Evolutionary conservation across 1,140 invertebrate species (phyloP), one percentile per base, ranked within the genome.

Genomic region (Oryzaephilus surinamensis): DNA sequence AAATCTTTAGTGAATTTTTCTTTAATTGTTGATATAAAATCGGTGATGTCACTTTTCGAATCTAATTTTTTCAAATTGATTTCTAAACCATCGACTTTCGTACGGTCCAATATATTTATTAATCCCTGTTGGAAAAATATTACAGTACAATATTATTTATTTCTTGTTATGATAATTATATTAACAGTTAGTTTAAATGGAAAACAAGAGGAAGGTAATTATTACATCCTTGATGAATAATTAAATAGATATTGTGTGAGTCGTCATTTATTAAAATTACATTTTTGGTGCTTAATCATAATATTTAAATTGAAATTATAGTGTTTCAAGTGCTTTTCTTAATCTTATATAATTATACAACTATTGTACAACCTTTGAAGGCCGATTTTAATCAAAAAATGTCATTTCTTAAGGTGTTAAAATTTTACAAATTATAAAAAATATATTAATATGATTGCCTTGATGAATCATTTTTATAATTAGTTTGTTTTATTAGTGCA

Each of bases 41-140:
- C 67, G 15, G 62, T 48, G 12, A 80, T 62, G 52, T 50, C 71
- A 48, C 62, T 71, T 43, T 62, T 73, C 59, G 53, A 67, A 59
- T 64, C 72, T 57, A 61, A 67, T 13, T 65, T 64, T n/a, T 66
- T 70, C 45, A 79, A 66, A 50, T 77, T 65, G 8, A 82, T 55
- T 48, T 81, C 77, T 2, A 82, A 50, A 49, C 77, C 79, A 52
- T 80, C 76, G 24, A 78, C 61, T 59, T 73, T 60, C 31, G 63
- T 69, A 5, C 63, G 62, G 46, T 69, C 69, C 7, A 73, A 51
- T 3, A 69, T 49, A 15, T 63, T 54, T 20, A 63, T 57, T 6
- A 72, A 48, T 32, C 67, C 65, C 72, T 73, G 63, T 1, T 36
- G 41, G 30, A 39, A 37, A 12, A 32, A 37, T 24, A 32, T 31